Evolutionary conservation across 2,113 vertebrate species (phyloP).

Genomic region (Platichthys flesus): DNA sequence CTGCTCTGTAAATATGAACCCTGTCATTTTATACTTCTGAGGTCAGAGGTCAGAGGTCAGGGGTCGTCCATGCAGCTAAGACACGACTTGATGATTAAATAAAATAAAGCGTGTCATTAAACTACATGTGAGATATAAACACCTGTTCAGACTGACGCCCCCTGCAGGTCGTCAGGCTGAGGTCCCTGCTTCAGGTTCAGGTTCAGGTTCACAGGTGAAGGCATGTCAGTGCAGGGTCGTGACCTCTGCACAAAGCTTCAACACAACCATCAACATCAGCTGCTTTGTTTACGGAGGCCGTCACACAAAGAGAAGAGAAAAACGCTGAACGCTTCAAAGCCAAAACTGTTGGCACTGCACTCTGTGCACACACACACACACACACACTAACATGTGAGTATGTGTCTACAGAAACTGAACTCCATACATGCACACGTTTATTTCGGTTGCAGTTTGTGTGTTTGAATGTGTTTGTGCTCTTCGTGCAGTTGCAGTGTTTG

Average conservation of each 20-base stretch:
- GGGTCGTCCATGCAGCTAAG: too few relatives aligned
- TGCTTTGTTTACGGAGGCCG: constrained; percentile 46
- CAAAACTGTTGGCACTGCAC: constrained; percentile 69
- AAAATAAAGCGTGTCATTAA: neutral
- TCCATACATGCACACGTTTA: neutral
- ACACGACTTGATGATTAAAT: too few relatives aligned
- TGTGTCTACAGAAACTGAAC: neutral
- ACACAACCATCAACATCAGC: constrained; percentile 37
- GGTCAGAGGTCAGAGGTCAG: too few relatives aligned
- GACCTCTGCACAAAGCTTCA: constrained; percentile 53
- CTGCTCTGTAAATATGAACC: too few relatives aligned
- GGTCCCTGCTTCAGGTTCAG: neutral
- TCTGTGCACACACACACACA: constrained; percentile 17
- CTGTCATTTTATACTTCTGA: too few relatives aligned
- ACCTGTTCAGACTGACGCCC: too few relatives aligned
- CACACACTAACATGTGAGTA: too few relatives aligned
- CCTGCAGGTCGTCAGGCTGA: neutral
- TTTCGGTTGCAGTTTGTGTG: neutral
- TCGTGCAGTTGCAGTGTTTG: too few relatives aligned
- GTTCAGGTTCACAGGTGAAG: too few relatives aligned
- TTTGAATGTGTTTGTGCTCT: constrained; percentile 20
- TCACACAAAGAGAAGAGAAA: constrained; percentile 18
- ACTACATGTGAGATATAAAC: neutral
- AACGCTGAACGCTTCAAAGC: constrained; percentile 68
- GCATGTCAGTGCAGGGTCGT: constrained; percentile 23